phyloP scores from a whole-genome alignment of 2,113 vertebrate species.

The Pachypanchax playfairii region DNA sequence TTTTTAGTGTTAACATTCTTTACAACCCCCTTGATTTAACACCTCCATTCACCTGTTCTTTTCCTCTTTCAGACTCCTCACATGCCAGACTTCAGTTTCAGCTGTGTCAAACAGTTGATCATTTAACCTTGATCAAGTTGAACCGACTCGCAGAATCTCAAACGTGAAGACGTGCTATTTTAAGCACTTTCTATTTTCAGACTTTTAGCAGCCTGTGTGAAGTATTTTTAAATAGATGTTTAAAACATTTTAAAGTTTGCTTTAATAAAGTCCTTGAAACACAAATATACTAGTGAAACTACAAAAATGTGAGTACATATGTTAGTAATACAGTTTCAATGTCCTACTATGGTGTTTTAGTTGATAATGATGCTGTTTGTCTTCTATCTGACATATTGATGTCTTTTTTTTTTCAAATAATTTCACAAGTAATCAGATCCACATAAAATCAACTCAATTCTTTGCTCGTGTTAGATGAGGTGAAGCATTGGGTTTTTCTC shows the following conservation, averaged over 20 bases:
- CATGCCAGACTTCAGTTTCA: conserved; percentile 6
- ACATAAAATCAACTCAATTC: background rate
- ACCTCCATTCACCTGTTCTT: background rate
- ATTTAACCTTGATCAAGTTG: conserved; percentile 34
- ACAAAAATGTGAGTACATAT: no score
- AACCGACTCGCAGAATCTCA: conserved; percentile 4
- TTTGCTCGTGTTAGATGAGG: no score
- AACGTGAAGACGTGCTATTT: conserved; percentile 46
- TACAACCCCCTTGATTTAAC: background rate
- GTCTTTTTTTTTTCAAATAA: background rate
- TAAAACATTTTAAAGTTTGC: background rate
- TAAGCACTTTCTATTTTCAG: conserved; percentile 47
- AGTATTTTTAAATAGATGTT: conserved; percentile 40
- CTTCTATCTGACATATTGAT: no score
- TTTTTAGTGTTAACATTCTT: no score
- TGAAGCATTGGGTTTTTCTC: no score
- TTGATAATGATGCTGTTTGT: no score
- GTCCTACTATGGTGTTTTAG: no score
- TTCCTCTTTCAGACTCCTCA: background rate
- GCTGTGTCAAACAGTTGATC: conserved; percentile 8
- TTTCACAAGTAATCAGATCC: background rate
- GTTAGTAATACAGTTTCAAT: no score
- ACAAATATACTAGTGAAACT: background rate
- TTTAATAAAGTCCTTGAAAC: background rate
- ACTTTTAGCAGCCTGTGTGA: conserved; percentile 23